phyloP scores from a whole-genome alignment of 1,140 invertebrate species.

The Venturia canescens region DNA sequence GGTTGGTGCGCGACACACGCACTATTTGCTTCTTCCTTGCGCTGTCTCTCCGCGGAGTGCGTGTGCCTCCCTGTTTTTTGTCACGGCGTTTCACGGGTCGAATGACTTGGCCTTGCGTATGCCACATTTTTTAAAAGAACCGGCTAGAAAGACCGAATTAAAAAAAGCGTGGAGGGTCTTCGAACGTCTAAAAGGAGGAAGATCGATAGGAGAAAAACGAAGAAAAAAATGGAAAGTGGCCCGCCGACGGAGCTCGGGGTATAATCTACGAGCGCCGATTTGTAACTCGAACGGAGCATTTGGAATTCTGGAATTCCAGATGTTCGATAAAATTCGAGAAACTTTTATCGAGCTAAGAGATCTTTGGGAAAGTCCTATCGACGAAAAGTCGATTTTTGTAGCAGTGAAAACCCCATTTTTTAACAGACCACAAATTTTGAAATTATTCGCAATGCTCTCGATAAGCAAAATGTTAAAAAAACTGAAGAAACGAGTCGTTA shows the following conservation, averaged over 20 bases:
- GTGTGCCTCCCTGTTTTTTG: slow-evolving; percentile 38
- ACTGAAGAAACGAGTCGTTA: no score
- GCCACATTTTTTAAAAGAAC: slow-evolving; percentile 53
- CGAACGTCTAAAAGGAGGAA: background rate
- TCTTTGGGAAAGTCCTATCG: background rate
- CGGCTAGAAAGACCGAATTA: slow-evolving; percentile 37
- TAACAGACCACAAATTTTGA: no score
- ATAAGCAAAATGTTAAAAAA: no score
- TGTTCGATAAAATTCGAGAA: slow-evolving; percentile 16
- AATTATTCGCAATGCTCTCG: no score
- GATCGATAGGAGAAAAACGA: background rate
- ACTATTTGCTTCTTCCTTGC: background rate
- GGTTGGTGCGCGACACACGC: background rate
- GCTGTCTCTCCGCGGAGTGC: background rate
- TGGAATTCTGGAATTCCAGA: slow-evolving; percentile 49
- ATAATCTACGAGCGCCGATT: slow-evolving; percentile 46
- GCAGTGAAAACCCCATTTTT: background rate
- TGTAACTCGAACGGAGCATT: slow-evolving; percentile 43
- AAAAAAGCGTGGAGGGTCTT: slow-evolving; percentile 35
- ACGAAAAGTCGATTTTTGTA: background rate
- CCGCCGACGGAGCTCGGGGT: slow-evolving; percentile 16
- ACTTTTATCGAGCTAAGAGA: background rate
- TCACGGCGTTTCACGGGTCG: slow-evolving; percentile 51
- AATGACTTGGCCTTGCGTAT: slow-evolving; percentile 47
- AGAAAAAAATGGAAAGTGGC: slow-evolving; percentile 28